These are phyloP conservation scores for Lamellibrachia columna DNA, from an alignment of 2,888 invertebrate genomes.

Conservation along the genomic window DNA sequence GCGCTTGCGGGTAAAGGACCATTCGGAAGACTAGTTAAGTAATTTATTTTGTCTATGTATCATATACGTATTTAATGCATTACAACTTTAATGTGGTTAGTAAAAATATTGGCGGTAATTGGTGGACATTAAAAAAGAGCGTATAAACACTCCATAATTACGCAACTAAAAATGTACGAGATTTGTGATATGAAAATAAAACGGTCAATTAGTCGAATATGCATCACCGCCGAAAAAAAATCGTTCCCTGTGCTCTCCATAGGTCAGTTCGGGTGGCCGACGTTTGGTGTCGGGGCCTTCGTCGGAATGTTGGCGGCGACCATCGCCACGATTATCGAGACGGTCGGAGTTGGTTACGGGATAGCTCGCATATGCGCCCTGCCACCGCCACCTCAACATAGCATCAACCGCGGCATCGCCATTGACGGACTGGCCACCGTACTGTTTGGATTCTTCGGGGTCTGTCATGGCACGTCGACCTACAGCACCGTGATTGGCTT, in stretches of 20 bases:
- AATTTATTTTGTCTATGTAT: no score
- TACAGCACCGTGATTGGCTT: slow-evolving; percentile 88
- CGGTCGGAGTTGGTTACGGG: slow-evolving; percentile 27
- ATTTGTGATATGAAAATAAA: no score
- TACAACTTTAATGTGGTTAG: no score
- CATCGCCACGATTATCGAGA: slow-evolving; percentile 29
- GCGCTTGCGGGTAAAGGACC: not conserved
- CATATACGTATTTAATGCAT: no score
- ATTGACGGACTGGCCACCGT: slow-evolving; percentile 83
- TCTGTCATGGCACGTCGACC: slow-evolving; percentile 85
- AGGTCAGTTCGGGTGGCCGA: slow-evolving; percentile 30
- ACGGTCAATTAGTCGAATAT: no score
- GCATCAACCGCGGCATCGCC: slow-evolving; percentile 62
- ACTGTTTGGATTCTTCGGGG: slow-evolving; percentile 82
- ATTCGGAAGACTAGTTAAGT: not conserved
- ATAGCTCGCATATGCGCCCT: slow-evolving; percentile 22
- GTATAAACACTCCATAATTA: not conserved
- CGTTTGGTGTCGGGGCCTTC: slow-evolving; percentile 22
- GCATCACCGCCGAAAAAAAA: not conserved
- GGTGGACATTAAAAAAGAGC: no score
- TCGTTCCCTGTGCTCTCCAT: not conserved
- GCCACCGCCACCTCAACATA: slow-evolving; percentile 30
- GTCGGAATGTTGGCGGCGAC: slow-evolving; percentile 27
- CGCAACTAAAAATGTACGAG: no score
- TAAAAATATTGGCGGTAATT: no score